Base-by-base conservation (phyloP, 2,888 invertebrate genomes). In the Lepetodrilus schrolli region DNA sequence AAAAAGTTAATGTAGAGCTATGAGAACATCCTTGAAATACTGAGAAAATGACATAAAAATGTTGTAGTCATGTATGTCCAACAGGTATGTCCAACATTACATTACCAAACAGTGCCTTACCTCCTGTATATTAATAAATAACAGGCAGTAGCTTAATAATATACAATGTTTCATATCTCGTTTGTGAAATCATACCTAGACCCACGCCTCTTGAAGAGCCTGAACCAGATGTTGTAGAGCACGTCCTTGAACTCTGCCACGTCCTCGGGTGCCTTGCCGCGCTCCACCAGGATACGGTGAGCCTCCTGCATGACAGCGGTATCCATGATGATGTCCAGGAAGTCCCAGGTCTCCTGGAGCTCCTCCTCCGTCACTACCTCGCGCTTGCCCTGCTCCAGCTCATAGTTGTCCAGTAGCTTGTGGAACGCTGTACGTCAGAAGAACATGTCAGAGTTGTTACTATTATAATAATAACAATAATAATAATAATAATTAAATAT, bases 201-300 rank as follows among this genome's bases (percentile, higher is more conserved):
- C 4, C 85, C 86, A 17, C 79, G 83, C 30, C 90, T 77, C 49
- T 85, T 71, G 73, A 89, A 88, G 48, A 90, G 78, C 51, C 77
- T 85, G 77, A 91, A 91, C 91, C 91, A 91, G 21, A 90, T 82
- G 23, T 86, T 83, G 75, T 89, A 84, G 4, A 91, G 82, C 66
- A 82, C 72, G 26, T 80, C 77, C 78, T 88, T 90, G 77, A 90
- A 90, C 5, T 85, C 83, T 1, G 78, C 77, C 0, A 78, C 77
- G 72, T 84, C 84, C 30, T 78, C 81, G 0, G 87, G 82, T 0
- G 84, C 87, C 72, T 79, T 80, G 1, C 79, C 83, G 48, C 88
- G 85, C 5, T 79, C 78, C 3, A 86, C 85, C 4, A 91, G 86
- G 76, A 84, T 90, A 38, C 78, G 72, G 74, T 90, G 90, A 10